Percentiles rank a stretch among this genome's conserved stretches.
These are phyloP conservation scores for Xyliphius kryptos DNA, from an alignment of 2,113 vertebrate species.

Conservation along the genomic window DNA sequence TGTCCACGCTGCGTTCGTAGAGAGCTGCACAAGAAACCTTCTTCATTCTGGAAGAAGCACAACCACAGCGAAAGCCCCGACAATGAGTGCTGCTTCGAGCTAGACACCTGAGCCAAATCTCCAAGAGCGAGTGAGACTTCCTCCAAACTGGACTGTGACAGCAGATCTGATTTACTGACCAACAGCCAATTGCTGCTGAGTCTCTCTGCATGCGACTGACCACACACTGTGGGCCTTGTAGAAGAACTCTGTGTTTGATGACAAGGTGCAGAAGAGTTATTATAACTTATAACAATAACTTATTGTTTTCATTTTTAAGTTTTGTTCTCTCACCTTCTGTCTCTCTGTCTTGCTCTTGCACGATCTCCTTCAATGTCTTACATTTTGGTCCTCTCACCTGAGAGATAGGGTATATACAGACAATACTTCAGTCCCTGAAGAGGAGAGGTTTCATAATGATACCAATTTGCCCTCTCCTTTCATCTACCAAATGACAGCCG, in stretches of 20 bases:
- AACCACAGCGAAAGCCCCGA: conserved; percentile 71
- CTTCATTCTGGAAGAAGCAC: conserved; percentile 83
- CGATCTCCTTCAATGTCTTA: too few species aligned
- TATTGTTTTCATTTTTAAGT: conserved; percentile 27
- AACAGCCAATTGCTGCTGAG: conserved; percentile 12
- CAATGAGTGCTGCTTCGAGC: conserved; percentile 81
- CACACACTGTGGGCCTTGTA: conserved; percentile 1
- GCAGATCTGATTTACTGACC: conserved; percentile 7
- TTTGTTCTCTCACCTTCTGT: neutral
- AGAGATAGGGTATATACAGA: conserved; percentile 32
- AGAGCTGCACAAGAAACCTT: conserved; percentile 89
- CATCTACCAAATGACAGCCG: conserved; percentile 45
- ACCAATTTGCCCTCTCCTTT: conserved; percentile 46
- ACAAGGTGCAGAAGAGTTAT: conserved; percentile 20
- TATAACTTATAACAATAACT: too few species aligned
- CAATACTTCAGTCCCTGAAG: conserved; percentile 40
- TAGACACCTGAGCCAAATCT: conserved; percentile 48
- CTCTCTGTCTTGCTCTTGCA: neutral
- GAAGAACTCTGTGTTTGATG: conserved; percentile 27
- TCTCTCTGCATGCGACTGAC: neutral
- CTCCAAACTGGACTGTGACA: neutral
- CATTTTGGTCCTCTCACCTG: conserved; percentile 30
- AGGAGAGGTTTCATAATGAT: conserved; percentile 45
- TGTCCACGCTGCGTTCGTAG: conserved; percentile 89
- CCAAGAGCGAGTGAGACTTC: neutral